Conservation (phyloP, 1,140 invertebrate genomes). For the Brachystomella parvula region DNA sequence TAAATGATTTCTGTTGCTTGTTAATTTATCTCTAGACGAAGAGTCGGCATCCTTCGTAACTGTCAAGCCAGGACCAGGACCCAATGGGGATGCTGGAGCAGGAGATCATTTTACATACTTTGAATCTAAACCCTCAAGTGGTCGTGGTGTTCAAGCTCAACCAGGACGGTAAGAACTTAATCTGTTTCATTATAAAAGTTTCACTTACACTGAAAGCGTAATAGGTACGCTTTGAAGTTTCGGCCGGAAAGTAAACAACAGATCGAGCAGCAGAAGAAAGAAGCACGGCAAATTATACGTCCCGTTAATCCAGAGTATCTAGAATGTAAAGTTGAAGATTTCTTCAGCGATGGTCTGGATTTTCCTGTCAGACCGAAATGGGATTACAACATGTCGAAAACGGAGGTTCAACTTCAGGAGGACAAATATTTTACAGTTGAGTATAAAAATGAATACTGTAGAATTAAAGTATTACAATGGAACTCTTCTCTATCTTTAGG, state of each 20-base stretch:
- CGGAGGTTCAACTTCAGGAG: slow-evolving; percentile 63
- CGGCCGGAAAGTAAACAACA: slow-evolving; percentile 62
- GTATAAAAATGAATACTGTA: background rate
- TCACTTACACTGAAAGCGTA: no score
- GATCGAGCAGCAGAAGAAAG: slow-evolving; percentile 54
- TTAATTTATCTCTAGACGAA: no score
- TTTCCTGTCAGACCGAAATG: slow-evolving; percentile 76
- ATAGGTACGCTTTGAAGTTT: slow-evolving; percentile 64
- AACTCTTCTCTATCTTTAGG: slow-evolving; percentile 42
- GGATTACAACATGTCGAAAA: slow-evolving; percentile 62
- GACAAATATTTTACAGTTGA: slow-evolving; percentile 57
- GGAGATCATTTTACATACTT: slow-evolving; percentile 1
- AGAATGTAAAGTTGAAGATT: slow-evolving; percentile 61
- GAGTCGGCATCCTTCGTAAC: no score
- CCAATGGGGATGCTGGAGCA: background rate
- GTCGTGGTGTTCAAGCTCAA: background rate
- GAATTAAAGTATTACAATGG: slow-evolving; percentile 12
- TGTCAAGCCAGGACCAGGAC: background rate
- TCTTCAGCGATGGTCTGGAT: slow-evolving; percentile 62
- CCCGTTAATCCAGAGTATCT: slow-evolving; percentile 51
- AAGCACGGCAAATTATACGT: slow-evolving; percentile 51
- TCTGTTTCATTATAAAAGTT: no score
- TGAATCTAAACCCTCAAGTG: slow-evolving; percentile 2
- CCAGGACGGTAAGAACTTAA: slow-evolving; percentile 2
- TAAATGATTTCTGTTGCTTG: no score